These are phyloP conservation scores for Cotesia chilonis DNA, from an alignment of 1,140 invertebrate genomes.

Conservation along the genomic window DNA sequence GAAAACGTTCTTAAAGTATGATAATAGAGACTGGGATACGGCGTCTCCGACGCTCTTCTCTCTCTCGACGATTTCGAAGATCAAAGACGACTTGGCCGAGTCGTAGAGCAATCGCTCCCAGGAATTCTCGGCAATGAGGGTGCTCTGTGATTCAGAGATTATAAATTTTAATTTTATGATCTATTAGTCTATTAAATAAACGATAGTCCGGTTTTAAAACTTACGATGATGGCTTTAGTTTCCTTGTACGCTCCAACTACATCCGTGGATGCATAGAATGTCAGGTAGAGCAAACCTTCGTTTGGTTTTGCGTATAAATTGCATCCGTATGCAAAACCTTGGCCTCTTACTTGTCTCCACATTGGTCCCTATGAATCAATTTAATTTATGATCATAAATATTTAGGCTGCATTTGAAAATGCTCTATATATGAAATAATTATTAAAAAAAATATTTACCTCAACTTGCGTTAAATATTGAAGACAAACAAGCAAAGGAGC, in stretches of 20 bases:
- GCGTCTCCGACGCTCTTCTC: constrained; percentile 81
- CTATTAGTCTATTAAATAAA: no score
- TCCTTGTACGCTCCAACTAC: constrained; percentile 80
- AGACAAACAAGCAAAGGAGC: constrained; percentile 80
- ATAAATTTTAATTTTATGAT: not conserved
- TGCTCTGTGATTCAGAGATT: constrained; percentile 66
- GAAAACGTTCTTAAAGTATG: constrained; percentile 75
- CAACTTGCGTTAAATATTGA: constrained; percentile 87
- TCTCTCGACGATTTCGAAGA: constrained; percentile 83
- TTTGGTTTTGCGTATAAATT: constrained; percentile 70
- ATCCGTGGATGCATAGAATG: constrained; percentile 79
- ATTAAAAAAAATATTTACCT: constrained; percentile 66
- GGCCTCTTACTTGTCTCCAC: constrained; percentile 85
- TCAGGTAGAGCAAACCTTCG: constrained; percentile 77
- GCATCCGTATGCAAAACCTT: constrained; percentile 85
- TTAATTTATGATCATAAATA: not conserved
- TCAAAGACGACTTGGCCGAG: constrained; percentile 83
- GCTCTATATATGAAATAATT: not conserved
- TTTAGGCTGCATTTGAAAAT: not conserved
- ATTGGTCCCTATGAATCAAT: constrained; percentile 76
- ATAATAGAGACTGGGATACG: constrained; percentile 75
- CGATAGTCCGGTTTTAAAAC: constrained; percentile 45
- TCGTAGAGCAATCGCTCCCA: constrained; percentile 81
- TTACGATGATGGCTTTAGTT: constrained; percentile 78
- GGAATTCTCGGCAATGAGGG: constrained; percentile 70